Percentiles rank a stretch among this genome's conserved stretches.
Conservation (phyloP, 2,888 invertebrate genomes). For the Lypha dubia region DNA sequence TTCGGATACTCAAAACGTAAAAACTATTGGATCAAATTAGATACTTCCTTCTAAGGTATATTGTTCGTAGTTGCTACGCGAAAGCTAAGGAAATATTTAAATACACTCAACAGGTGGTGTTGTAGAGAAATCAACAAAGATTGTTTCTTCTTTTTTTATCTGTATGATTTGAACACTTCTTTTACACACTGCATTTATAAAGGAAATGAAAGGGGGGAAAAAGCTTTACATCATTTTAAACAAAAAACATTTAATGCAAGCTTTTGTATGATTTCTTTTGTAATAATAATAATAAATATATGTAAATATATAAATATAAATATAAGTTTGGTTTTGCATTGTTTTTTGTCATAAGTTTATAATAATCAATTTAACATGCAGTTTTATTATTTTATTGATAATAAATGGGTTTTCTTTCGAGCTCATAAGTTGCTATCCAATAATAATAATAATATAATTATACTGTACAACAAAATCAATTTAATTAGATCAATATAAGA, state of each 20-base stretch:
- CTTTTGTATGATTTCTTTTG: conserved; percentile 49
- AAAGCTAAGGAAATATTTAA: too few species aligned
- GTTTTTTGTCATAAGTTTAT: conserved; percentile 61
- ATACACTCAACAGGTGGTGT: too few species aligned
- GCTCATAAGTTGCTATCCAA: conserved; percentile 62
- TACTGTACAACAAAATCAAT: too few species aligned
- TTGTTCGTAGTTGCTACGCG: too few species aligned
- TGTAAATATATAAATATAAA: conserved; percentile 65
- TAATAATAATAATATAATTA: conserved; percentile 49
- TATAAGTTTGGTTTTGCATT: conserved; percentile 65
- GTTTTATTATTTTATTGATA: conserved; percentile 37
- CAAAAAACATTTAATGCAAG: conserved; percentile 69
- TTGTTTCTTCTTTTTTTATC: too few species aligned
- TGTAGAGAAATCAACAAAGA: too few species aligned
- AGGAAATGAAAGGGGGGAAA: conserved; percentile 32
- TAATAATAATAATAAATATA: conserved; percentile 31
- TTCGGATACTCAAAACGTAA: too few species aligned
- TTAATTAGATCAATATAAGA: too few species aligned
- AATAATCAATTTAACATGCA: conserved; percentile 71
- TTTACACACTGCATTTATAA: conserved; percentile 51
- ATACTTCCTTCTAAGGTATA: too few species aligned
- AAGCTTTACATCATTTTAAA: conserved; percentile 65
- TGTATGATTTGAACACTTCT: background rate
- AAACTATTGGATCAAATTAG: too few species aligned
- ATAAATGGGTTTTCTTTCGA: conserved; percentile 43